Base-by-base conservation (phyloP, 2,888 invertebrate species). In the Minunthozetes semirufus region DNA sequence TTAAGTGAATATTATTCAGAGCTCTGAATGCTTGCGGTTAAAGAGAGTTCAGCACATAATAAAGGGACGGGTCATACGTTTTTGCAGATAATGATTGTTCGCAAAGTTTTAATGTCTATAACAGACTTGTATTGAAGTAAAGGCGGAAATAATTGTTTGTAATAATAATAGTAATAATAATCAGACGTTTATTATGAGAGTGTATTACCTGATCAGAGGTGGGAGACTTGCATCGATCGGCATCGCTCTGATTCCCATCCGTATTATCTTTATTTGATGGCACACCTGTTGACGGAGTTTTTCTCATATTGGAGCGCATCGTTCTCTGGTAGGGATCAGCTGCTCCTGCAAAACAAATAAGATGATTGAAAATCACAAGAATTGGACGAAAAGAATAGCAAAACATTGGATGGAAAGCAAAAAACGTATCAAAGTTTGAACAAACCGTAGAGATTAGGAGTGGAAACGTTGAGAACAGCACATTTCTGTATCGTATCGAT, bases 401-500 rank as follows among this genome's bases (percentile, higher is more conserved):
- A 19, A 15, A 19, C 25, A 72, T 25, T 71, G 17, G 27, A 72
- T 59, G n/a, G 4, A 11, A 73, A 29, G 73, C 19, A 53, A 25
- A 11, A 56, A 9, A 25, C 25, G 13, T 56, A 56, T 19, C 50
- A 50, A n/a, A 19, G 50, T 13, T 70, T 25, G 71, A n/a, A 72
- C 79, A 78, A 88, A 82, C 91, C 92, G 87, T 96, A 95, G 80
- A 98, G 88, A 84, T 96, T 94, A 80, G 91, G 89, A 80, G 94
- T 91, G 79, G 91, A 90, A 83, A 94, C 88, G 85, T 93, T 94
- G 79, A 92, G 86, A 82, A 97, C 88, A 82, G 97, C 87, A 84
- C 92, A 91, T 86, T 92, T 93, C 85, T 95, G 94, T 82, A 92
- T 88, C 84, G 93, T 89, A 87, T 98, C 98, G 82, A 95, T 89